A percentile compares a stretch with the other conserved stretches of the same genome.
Conservation (phyloP, 1,140 invertebrate species). For the Saccostrea echinata region DNA sequence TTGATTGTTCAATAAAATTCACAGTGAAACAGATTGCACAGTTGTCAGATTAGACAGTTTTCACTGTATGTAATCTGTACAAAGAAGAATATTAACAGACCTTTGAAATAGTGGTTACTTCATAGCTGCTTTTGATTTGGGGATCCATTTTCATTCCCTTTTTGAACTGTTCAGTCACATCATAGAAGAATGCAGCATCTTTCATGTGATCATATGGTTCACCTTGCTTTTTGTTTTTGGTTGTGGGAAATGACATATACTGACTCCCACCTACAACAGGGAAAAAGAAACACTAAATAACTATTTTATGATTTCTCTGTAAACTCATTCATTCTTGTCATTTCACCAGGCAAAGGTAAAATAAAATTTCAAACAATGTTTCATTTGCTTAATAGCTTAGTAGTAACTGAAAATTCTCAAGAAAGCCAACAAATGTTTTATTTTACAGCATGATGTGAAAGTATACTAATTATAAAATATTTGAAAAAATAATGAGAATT, state of each 20-base stretch:
- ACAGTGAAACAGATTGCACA: not conserved
- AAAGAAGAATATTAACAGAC: slow-evolving; percentile 40
- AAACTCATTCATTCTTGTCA: not conserved
- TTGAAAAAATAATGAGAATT: too few relatives aligned
- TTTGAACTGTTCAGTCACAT: slow-evolving; percentile 71
- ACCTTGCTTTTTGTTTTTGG: slow-evolving; percentile 54
- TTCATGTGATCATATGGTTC: slow-evolving; percentile 73
- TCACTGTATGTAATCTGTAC: not conserved
- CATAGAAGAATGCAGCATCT: slow-evolving; percentile 71
- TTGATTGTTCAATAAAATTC: too few relatives aligned
- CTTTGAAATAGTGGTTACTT: slow-evolving; percentile 71
- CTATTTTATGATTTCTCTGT: not conserved
- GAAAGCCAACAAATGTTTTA: too few relatives aligned
- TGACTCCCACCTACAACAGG: slow-evolving; percentile 60
- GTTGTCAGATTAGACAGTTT: too few relatives aligned
- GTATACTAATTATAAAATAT: too few relatives aligned
- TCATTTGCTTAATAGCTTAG: too few relatives aligned
- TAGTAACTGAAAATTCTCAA: too few relatives aligned
- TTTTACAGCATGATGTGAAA: too few relatives aligned
- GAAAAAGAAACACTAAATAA: not conserved
- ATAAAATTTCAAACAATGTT: too few relatives aligned
- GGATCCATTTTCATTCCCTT: slow-evolving; percentile 68
- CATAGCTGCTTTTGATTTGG: slow-evolving; percentile 60
- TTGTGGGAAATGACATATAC: slow-evolving; percentile 62
- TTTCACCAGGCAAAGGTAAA: too few relatives aligned